Evolutionary conservation across 1,140 invertebrate genomes (phyloP), one percentile per base, ranked within the genome.

Genomic region (Drosophila serrata): DNA sequence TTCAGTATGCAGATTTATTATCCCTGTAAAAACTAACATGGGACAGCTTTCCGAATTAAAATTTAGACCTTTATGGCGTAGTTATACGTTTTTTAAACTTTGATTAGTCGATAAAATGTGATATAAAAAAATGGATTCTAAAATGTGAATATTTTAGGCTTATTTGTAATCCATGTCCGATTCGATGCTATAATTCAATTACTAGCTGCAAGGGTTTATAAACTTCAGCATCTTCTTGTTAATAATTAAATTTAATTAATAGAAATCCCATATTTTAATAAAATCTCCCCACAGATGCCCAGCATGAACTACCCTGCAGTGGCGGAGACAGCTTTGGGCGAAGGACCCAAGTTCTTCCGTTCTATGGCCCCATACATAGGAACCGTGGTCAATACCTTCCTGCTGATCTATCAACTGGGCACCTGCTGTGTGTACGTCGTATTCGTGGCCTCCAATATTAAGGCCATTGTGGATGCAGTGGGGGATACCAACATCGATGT

Each of bases 341-440:
- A 96, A 74, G 96, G 96, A 3, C 96, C 96, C 0, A 65, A 79
- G 2, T 94, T 94, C 76, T 94, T 95, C 37, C 94, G 94, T 49
- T 91, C 91, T 6, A 94, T 94, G 35, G 94, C 96, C 0, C 94
- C 94, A 3, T 94, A 94, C 80, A 94, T 95, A 42, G 94, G 93
- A 94, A 95, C 94, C 93, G 94, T 94, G 22, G 94, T 95, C 6
- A 96, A 96, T 75, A 77, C 93, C 0, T 96, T 97, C 82, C 93
- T 98, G 17, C 93, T 97, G 64, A 93, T 97, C 49, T 97, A 97
- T 80, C 97, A 98, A 93, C 93, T 98, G 82, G 97, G 97, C 35
- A 96, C 97, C 67, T 98, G 97, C 88, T 97, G 97, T 93, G 97
- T 98, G 5, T 98, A 98, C 91, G 95, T 97, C 24, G 95, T 98